phyloP scores from a whole-genome alignment of 2,113 vertebrate genomes.

The Brachypteracias leptosomus region DNA sequence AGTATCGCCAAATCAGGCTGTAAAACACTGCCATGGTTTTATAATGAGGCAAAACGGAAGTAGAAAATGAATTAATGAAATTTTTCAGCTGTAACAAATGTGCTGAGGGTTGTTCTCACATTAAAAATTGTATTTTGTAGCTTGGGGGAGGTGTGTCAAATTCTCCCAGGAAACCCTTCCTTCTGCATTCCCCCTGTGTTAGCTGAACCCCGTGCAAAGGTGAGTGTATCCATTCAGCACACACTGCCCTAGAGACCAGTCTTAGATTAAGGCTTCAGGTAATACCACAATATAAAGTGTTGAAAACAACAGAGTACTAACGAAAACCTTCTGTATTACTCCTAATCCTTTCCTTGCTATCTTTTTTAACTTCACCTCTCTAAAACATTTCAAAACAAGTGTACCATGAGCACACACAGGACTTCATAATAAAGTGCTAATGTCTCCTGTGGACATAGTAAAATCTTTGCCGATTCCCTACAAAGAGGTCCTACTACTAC shows the following conservation, averaged over 20 bases:
- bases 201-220: background rate
- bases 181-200: rapidly evolving
- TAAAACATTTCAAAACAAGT: background rate
- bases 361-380: background rate
- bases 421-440: background rate
- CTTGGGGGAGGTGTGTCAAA: background rate
- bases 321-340: background rate
- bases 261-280: background rate
- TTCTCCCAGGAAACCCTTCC: background rate
- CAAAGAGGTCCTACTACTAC: background rate
- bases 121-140: background rate
- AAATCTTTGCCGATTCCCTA: background rate
- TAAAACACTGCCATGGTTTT: background rate
- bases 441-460: background rate
- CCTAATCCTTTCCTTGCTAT: background rate
- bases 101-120: background rate
- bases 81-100: background rate
- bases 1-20: background rate
- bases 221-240: rapidly evolving
- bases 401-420: background rate
- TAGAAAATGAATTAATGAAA: background rate
- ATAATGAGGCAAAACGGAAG: background rate
- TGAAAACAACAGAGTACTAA: background rate
- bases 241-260: background rate
- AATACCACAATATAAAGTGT: background rate